phyloP scores from a whole-genome alignment of 2,797 vertebrate genomes.

The Takifugu rubripes region DNA sequence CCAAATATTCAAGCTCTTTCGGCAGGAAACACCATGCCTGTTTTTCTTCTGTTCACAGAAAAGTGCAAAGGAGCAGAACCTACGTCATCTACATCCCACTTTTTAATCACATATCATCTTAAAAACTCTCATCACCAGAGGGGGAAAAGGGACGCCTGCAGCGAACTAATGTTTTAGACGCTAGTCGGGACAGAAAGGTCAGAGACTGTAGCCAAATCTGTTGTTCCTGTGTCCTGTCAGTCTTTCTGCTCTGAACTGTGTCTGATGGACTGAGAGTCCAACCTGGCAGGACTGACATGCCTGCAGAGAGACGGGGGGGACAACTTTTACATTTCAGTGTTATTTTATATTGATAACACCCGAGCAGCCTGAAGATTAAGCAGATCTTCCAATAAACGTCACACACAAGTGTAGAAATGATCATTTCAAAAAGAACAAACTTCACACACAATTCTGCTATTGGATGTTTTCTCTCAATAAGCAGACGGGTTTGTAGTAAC shows the following conservation, averaged over 20 bases:
- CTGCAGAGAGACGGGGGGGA: too few species aligned
- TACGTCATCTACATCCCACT: neutral
- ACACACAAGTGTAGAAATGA: conserved; percentile 6
- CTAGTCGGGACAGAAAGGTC: too few species aligned
- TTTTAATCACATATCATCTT: too few species aligned
- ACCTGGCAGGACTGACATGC: too few species aligned
- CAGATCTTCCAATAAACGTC: conserved; percentile 42
- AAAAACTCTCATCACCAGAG: too few species aligned
- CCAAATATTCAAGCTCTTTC: too few species aligned
- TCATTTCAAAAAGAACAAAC: neutral
- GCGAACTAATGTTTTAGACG: too few species aligned
- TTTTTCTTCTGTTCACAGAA: conserved; percentile 36
- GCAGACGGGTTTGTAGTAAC: conserved; percentile 7
- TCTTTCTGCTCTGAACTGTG: neutral
- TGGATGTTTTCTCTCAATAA: conserved; percentile 34
- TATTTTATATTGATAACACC: conserved; percentile 13
- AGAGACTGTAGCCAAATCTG: too few species aligned
- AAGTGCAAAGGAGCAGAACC: rapidly evolving
- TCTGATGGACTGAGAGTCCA: neutral
- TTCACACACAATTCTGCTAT: conserved; percentile 28
- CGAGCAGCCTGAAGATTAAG: conserved; percentile 35
- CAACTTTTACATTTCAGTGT: too few species aligned
- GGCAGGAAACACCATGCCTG: too few species aligned
- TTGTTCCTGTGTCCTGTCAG: neutral
- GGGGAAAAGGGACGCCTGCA: too few species aligned